These are phyloP conservation scores for Maylandia zebra DNA, from an alignment of 2,113 vertebrate genomes.

Conservation along the genomic window DNA sequence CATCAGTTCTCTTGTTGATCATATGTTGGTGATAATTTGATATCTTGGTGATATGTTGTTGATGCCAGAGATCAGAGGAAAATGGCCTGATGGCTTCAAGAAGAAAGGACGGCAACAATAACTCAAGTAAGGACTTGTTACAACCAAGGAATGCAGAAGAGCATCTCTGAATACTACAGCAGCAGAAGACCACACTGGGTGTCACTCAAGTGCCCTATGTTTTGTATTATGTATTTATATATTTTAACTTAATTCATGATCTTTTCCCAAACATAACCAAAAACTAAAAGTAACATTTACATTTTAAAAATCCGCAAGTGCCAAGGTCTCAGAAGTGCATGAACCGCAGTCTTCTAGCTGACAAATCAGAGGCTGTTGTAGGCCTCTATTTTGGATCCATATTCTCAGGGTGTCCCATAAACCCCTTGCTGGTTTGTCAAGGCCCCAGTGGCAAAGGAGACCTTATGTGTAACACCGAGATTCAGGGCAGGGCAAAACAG, in stretches of 20 bases:
- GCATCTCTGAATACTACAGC: background rate
- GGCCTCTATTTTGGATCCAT: background rate
- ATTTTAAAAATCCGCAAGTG: background rate
- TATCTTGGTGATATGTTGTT: background rate
- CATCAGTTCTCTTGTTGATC: background rate
- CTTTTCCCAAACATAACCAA: background rate
- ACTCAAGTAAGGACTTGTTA: background rate
- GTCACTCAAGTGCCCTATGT: background rate
- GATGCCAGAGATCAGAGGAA: background rate
- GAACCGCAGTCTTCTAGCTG: background rate
- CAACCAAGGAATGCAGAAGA: background rate
- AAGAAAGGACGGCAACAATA: background rate
- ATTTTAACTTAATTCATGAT: background rate
- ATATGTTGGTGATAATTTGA: background rate
- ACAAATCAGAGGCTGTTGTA: background rate
- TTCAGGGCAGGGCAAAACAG: background rate
- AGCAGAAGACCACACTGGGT: background rate
- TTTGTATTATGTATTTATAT: background rate
- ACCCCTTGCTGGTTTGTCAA: background rate
- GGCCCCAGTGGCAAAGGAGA: background rate
- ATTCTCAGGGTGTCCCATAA: background rate
- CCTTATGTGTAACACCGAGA: background rate
- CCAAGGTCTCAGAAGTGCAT: background rate
- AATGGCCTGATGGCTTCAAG: background rate
- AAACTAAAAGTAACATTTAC: background rate